Evolutionary conservation across 2,888 invertebrate species (phyloP).

Genomic region (Abrostola triplasia): DNA sequence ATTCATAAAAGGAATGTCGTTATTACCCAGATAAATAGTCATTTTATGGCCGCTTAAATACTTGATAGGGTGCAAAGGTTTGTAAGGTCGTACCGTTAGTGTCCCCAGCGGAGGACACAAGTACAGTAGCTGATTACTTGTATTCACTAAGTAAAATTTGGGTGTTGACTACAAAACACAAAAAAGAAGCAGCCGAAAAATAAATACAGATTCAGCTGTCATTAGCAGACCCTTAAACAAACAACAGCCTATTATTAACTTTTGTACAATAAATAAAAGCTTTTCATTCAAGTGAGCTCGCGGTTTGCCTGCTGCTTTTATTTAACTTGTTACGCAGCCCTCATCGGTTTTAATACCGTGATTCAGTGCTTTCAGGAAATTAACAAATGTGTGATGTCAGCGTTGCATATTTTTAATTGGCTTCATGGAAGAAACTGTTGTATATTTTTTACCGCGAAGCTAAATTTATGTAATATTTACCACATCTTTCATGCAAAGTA

Average conservation of each 20-base stretch:
- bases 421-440: background rate
- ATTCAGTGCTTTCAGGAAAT: constrained; percentile 14
- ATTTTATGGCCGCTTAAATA: constrained; percentile 5
- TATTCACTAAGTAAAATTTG: background rate
- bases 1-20: constrained; percentile 2
- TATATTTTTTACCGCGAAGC: background rate
- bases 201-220: background rate
- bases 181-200: background rate
- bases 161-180: background rate
- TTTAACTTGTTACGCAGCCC: constrained; percentile 15
- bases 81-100: background rate
- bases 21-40: constrained; percentile 8
- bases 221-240: background rate
- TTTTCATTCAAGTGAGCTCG: constrained; percentile 9
- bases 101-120: too few relatives aligned
- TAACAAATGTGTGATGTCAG: constrained; percentile 9
- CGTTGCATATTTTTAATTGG: constrained; percentile 38
- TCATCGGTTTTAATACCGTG: constrained; percentile 14
- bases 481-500: background rate
- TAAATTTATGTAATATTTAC: background rate
- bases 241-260: background rate
- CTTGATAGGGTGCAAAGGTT: background rate
- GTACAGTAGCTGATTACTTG: too few relatives aligned
- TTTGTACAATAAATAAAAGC: background rate
- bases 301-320: constrained; percentile 7